Conservation (phyloP, 2,888 invertebrate species). For the Thereva nobilitata region DNA sequence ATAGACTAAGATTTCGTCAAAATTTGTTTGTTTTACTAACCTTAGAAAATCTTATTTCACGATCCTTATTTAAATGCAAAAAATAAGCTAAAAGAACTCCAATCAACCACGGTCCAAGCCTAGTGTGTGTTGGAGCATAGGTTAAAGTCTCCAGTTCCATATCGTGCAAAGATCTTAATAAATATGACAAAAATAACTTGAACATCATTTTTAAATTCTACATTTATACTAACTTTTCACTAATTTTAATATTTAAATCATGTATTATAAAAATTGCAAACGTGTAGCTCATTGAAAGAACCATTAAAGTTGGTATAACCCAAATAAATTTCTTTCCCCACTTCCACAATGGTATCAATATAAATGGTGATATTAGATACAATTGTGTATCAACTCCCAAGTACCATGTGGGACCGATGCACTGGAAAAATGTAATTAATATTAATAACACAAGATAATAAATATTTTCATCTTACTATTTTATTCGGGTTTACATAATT, state of each 20-base stretch:
- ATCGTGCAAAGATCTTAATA: too few species aligned
- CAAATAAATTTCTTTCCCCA: conserved; percentile 52
- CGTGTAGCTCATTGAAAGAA: conserved; percentile 52
- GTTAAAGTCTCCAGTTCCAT: conserved; percentile 40
- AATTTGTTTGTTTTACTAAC: conserved; percentile 18
- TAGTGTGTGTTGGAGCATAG: conserved; percentile 56
- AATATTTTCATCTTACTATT: conserved; percentile 46
- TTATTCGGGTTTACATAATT: conserved; percentile 52
- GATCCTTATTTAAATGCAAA: conserved; percentile 51
- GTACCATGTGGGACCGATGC: conserved; percentile 64
- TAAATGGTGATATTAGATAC: conserved; percentile 62
- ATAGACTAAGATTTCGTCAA: too few species aligned
- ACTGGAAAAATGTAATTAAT: conserved; percentile 49
- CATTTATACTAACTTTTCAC: background rate
- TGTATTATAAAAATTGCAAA: conserved; percentile 51
- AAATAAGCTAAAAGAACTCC: conserved; percentile 56
- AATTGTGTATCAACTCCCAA: conserved; percentile 65
- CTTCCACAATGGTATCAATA: conserved; percentile 60
- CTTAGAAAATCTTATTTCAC: conserved; percentile 51
- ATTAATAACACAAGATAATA: background rate
- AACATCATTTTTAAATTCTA: too few species aligned
- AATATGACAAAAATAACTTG: too few species aligned
- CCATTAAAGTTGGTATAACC: conserved; percentile 48
- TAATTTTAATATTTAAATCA: background rate
- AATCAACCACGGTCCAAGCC: conserved; percentile 56